phyloP scores from a whole-genome alignment of 2,113 vertebrate species.

The Vanacampus margaritifer region DNA sequence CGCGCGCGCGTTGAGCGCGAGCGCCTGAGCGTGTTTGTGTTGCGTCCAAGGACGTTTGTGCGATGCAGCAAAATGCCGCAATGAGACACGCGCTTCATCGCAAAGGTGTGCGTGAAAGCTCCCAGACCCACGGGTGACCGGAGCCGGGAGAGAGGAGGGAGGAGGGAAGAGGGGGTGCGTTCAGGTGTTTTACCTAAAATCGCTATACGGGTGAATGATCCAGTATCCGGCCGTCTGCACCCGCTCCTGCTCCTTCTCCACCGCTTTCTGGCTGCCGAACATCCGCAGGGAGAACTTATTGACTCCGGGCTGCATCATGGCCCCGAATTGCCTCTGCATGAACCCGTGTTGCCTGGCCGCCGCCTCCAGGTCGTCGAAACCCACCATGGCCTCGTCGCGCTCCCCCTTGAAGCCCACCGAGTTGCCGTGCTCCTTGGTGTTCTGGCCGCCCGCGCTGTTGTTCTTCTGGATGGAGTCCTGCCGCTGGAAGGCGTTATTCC shows the following conservation, averaged over 20 bases:
- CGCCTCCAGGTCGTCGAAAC: slow-evolving; percentile 83
- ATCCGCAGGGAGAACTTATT: slow-evolving; percentile 99
- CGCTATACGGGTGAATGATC: slow-evolving; percentile 99
- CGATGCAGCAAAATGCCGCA: slow-evolving; percentile 47
- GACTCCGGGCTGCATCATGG: slow-evolving; percentile 96
- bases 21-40: neutral
- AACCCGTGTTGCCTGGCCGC: slow-evolving; percentile 83
- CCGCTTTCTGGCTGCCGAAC: slow-evolving; percentile 98
- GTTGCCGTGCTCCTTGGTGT: slow-evolving; percentile 89
- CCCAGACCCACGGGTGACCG: slow-evolving; percentile 45
- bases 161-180: slow-evolving; percentile 18
- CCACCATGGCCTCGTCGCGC: slow-evolving; percentile 82
- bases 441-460: slow-evolving; percentile 74
- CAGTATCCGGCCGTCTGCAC: slow-evolving; percentile 98
- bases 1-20: neutral
- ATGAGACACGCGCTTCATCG: slow-evolving; percentile 44
- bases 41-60: slow-evolving; percentile 51
- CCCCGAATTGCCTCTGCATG: slow-evolving; percentile 96
- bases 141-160: slow-evolving; percentile 2
- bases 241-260: slow-evolving; percentile 97
- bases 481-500: slow-evolving; percentile 78
- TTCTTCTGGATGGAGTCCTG: slow-evolving; percentile 78
- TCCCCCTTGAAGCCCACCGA: slow-evolving; percentile 92
- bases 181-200: slow-evolving; percentile 93
- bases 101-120: slow-evolving; percentile 43